These are phyloP conservation scores for Chironomus riparius DNA, from an alignment of 2,888 invertebrate genomes.

Conservation along the genomic window DNA sequence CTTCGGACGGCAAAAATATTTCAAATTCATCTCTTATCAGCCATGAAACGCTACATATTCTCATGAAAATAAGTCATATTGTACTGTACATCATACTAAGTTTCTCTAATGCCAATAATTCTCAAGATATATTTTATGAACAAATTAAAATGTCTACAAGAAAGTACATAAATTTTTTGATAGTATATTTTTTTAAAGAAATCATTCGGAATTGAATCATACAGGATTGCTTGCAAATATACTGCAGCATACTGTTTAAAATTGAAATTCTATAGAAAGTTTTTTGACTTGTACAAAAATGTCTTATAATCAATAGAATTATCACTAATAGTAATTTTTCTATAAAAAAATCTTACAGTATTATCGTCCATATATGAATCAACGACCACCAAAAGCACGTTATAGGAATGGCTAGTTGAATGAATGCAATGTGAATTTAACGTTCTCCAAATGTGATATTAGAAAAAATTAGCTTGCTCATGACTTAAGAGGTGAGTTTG, in stretches of 20 bases:
- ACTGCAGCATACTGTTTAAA: too few species aligned
- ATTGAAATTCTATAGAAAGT: background rate
- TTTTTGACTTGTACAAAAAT: background rate
- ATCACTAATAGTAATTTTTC: background rate
- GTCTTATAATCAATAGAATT: background rate
- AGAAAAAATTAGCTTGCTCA: background rate
- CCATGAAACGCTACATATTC: background rate
- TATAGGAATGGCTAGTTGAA: background rate
- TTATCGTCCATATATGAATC: background rate
- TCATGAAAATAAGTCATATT: background rate
- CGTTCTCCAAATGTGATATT: background rate
- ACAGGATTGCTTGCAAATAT: too few species aligned
- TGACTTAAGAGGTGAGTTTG: slow-evolving; percentile 21
- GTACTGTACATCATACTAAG: background rate
- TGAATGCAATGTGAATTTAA: background rate
- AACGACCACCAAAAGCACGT: background rate
- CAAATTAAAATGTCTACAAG: background rate
- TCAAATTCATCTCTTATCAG: background rate
- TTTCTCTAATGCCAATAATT: background rate
- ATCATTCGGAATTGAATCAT: too few species aligned
- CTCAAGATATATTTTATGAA: background rate
- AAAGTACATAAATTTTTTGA: background rate
- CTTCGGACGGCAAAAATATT: background rate
- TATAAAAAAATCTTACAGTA: background rate
- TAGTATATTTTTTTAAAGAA: background rate